Conservation (phyloP, 2,888 invertebrate genomes). For the Erpobdella octoculata region DNA sequence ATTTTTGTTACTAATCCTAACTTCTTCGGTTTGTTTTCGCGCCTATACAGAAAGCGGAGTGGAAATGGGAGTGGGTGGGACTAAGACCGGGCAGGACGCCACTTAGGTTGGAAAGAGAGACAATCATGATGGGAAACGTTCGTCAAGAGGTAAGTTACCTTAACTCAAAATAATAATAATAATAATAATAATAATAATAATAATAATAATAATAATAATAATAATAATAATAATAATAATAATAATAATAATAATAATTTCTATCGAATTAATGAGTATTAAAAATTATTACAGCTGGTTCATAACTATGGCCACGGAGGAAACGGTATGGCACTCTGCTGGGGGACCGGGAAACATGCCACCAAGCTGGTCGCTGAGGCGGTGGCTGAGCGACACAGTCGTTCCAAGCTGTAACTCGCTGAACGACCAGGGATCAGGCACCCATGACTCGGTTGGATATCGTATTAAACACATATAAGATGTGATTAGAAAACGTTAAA, state of each 20-base stretch:
- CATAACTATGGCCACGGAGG: conserved; percentile 94
- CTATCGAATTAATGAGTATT: too few species aligned
- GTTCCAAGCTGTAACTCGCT: background rate
- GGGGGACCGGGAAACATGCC: conserved; percentile 75
- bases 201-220: too few species aligned
- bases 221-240: too few species aligned
- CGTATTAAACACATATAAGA: too few species aligned
- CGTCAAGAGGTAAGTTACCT: conserved; percentile 18
- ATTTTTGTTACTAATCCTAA: too few species aligned
- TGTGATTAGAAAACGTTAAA: too few species aligned
- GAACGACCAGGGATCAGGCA: too few species aligned
- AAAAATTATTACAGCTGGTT: too few species aligned
- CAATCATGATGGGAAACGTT: conserved; percentile 7
- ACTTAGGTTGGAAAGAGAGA: conserved; percentile 50
- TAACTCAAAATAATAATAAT: background rate
- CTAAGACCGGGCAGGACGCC: conserved; percentile 67
- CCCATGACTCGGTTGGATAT: too few species aligned
- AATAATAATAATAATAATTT: too few species aligned
- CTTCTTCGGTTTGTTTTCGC: too few species aligned
- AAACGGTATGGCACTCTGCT: conserved; percentile 80
- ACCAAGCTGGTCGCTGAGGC: conserved; percentile 57
- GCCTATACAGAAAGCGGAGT: conserved; percentile 34
- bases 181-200: too few species aligned
- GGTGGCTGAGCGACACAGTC: background rate
- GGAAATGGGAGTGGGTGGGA: conserved; percentile 61